A percentile compares a stretch with the other conserved stretches of the same genome.
Evolutionary conservation across 2,888 invertebrate species (phyloP).

Genomic region (Amiota communis): DNA sequence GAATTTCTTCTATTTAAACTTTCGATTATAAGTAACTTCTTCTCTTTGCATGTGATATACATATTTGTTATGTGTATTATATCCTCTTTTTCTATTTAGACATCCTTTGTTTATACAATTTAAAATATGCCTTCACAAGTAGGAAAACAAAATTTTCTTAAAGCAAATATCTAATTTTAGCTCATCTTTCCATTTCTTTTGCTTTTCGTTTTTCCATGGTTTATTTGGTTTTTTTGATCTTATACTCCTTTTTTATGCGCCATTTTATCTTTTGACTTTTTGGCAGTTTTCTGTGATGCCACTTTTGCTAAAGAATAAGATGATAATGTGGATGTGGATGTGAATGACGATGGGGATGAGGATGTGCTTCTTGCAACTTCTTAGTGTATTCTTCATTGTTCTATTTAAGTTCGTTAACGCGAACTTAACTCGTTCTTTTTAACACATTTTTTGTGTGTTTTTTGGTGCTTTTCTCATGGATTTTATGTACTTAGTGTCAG

Average conservation of each 20-base stretch:
- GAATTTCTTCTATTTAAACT: not conserved
- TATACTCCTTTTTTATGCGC: not conserved
- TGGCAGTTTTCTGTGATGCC: slow-evolving; percentile 14
- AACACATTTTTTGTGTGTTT: not conserved
- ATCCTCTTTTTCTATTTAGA: not conserved
- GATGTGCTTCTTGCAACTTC: not conserved
- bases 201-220: not conserved
- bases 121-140: no score
- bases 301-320: not conserved
- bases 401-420: slow-evolving; percentile 23
- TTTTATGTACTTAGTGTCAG: slow-evolving; percentile 9
- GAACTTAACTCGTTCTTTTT: slow-evolving; percentile 21
- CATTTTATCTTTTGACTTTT: slow-evolving; percentile 28
- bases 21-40: not conserved
- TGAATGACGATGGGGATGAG: not conserved
- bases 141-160: not conserved
- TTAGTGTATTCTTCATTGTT: not conserved
- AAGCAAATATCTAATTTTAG: slow-evolving; percentile 14
- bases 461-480: not conserved
- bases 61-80: no score
- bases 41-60: not conserved
- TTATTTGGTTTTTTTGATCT: not conserved
- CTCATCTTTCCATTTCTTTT: not conserved
- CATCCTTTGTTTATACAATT: not conserved
- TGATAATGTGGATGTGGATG: no score